Conservation (phyloP, 2,113 vertebrate genomes). For the Sardina pilchardus region DNA sequence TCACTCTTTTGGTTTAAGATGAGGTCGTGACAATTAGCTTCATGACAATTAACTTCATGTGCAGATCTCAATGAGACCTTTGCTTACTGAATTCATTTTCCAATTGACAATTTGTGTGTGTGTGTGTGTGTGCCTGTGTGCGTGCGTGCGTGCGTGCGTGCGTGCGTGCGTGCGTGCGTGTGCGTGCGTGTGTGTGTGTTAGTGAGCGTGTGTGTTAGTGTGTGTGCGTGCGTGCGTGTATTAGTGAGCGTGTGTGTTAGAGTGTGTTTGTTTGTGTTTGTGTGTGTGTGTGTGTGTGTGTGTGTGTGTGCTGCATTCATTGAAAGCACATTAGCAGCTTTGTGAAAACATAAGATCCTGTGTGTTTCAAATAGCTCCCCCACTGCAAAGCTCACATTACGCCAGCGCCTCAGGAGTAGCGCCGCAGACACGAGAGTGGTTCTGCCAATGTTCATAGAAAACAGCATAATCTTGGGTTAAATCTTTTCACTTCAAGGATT, state of each 20-base stretch:
- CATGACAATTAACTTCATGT: background rate
- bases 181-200: background rate
- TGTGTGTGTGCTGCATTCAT: background rate
- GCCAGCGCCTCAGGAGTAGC: conserved; percentile 53
- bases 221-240: background rate
- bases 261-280: background rate
- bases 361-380: conserved; percentile 34
- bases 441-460: conserved; percentile 63
- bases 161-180: background rate
- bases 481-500: conserved; percentile 75
- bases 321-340: background rate
- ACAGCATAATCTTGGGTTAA: conserved; percentile 66
- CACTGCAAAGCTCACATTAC: conserved; percentile 43
- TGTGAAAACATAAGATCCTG: conserved; percentile 37
- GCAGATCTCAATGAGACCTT: background rate
- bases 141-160: background rate
- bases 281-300: background rate
- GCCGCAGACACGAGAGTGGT: conserved; percentile 49
- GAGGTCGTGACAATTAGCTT: background rate
- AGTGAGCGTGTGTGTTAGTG: background rate
- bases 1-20: background rate
- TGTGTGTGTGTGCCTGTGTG: background rate
- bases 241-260: background rate
- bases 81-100: background rate
- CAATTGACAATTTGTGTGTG: background rate